Percentiles rank a stretch among this genome's conserved stretches.
Conservation (phyloP, 2,113 vertebrate species). For the Sclerurus mexicanus region DNA sequence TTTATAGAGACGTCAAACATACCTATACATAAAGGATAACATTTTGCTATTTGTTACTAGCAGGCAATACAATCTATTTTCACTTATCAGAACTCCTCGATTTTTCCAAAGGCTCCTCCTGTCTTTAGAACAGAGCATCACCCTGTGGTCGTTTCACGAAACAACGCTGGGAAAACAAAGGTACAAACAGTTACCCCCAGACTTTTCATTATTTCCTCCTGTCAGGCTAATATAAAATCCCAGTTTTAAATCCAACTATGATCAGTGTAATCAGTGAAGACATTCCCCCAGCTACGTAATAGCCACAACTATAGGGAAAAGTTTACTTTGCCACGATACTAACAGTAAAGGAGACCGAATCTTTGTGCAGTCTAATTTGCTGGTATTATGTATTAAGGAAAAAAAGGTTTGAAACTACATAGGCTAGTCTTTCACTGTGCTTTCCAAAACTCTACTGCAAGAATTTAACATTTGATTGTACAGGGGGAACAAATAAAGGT, state of each 20-base stretch:
- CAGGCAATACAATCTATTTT: background rate
- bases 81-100: accelerated
- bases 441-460: background rate
- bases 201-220: background rate
- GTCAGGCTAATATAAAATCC: accelerated
- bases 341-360: background rate
- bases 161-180: background rate
- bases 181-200: background rate
- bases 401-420: background rate
- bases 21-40: background rate
- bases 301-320: background rate
- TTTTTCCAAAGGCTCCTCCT: too few relatives aligned
- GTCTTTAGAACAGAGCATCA: background rate
- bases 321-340: background rate
- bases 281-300: background rate
- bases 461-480: background rate
- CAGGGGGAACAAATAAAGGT: background rate
- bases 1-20: background rate
- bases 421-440: background rate
- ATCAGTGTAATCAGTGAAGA: background rate
- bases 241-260: background rate
- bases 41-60: background rate
- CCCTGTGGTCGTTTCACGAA: background rate
- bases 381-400: background rate
- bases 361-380: background rate